These are phyloP conservation scores for Ifrita kowaldi DNA, from an alignment of 2,113 vertebrate genomes.

Conservation along the genomic window DNA sequence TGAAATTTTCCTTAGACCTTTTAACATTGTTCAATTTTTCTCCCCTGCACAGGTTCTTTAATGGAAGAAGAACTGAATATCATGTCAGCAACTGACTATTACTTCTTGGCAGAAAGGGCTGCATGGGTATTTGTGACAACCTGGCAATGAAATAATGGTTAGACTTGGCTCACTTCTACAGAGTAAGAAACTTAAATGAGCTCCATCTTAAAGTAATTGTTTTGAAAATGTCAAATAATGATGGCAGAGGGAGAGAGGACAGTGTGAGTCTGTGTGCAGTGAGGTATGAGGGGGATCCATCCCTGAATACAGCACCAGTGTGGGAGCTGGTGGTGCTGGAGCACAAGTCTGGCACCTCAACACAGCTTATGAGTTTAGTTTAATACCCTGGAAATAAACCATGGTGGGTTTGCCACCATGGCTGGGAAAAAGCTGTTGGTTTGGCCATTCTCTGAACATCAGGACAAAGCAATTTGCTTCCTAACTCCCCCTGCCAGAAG, in stretches of 20 bases:
- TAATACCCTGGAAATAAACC: background rate
- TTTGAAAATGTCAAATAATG: background rate
- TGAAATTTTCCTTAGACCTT: constrained; percentile 10
- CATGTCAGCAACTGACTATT: constrained; percentile 27
- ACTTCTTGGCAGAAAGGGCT: constrained; percentile 18
- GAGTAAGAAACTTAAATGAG: background rate
- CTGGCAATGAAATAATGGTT: constrained; percentile 31
- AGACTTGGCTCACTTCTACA: background rate
- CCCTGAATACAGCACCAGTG: background rate
- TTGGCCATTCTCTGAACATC: background rate
- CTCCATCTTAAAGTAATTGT: background rate
- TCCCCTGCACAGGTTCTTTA: background rate
- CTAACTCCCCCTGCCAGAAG: background rate
- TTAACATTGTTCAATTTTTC: constrained; percentile 5
- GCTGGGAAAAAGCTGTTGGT: background rate
- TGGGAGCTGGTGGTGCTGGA: background rate
- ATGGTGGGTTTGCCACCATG: background rate
- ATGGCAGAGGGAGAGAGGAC: background rate
- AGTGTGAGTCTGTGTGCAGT: rapidly evolving
- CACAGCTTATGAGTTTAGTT: background rate
- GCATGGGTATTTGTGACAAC: constrained; percentile 40
- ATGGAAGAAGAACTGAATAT: constrained; percentile 1
- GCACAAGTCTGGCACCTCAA: background rate
- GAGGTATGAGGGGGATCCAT: background rate
- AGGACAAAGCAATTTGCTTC: background rate